Base-by-base conservation (phyloP, 1,140 invertebrate species). In the Apocrypta bakeri region DNA sequence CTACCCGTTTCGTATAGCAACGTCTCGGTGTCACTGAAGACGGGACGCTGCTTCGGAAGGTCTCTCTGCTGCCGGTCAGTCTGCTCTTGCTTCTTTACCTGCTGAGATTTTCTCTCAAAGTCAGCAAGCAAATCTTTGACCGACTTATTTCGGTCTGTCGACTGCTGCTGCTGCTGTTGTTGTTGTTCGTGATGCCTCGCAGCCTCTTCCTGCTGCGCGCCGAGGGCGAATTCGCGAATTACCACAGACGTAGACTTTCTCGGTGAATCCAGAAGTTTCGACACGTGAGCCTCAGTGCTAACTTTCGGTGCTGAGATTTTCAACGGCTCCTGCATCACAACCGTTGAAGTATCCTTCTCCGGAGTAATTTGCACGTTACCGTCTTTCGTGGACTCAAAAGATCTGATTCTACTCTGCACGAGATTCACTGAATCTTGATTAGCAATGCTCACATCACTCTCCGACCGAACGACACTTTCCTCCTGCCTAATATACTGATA, bases 121-220 rank as follows among this genome's bases (percentile, higher is more conserved):
- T 93, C 92, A 1, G 93, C 92, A 14, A 93, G 73, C 1, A 94
- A 84, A 83, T 93, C 93, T 82, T 92, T 93, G 0, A 94, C 93
- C 1, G 93, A 93, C 79, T 93, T 93, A 74, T 90, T 90, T 83
- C 90, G 87, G 21, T 87, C 87, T 0, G 85, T 83, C 0, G 84
- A 81, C n/a, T 87, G 85, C 42, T 88, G 85, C 0, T 64, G 73
- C 17, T 56, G 48, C 48, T 56, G 14, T 21, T 56, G 17, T 4
- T 56, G 48, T 17, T n/a, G 48, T 8, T 84, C n/a, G n/a, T n/a
- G 48, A 12, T 82, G 72, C 0, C 76, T 48, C 0, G 79, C 82
- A 2, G 8, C 11, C 12, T 68, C 61, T 1, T 77, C 83, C 1
- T 42, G 11, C 17, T 56, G 40, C 2, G 68, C 29, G 0, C 84